Base-by-base conservation (phyloP, 1,140 invertebrate species). In the Caenorhabditis brenneri region DNA sequence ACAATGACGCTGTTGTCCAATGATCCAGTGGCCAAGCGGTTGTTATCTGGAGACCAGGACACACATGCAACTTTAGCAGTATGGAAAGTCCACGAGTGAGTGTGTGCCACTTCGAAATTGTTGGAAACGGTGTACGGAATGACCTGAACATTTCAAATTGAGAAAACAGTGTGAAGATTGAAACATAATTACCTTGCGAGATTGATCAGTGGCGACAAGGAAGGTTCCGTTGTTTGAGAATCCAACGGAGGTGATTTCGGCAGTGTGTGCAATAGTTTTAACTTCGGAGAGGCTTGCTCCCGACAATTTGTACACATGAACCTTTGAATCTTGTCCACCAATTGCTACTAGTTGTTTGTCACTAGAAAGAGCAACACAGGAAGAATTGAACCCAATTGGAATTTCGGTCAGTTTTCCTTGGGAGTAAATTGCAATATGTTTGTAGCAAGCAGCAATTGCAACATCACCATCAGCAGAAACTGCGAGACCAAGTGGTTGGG, bases 61-160 rank as follows among this genome's bases (percentile, higher is more conserved):
- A 97, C 94, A 89, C 94, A 95, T 24, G 65, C 65, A 2, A 82
- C 81, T 87, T 95, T 93, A 12, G 96, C 97, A 90, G 95, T 96
- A 91, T 99, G 97, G 93, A 96, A 96, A 87, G 96, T 95, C 96
- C 96, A 98, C 92, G 97, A 96, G 46, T 91, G 91, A n/a, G 88
- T 88, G n/a, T 90, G 88, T 7, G 87, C 87, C 15, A 83, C 29
- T 48, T 85, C 88, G 80, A 87, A 90, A 31, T 89, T 84, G 49
- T 84, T 79, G 24, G 78, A 83, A 16, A 89, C 84, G 9, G 42
- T 27, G 74, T 90, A 90, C 15, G 90, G 89, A 33, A 91, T 83
- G 7, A 89, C 88, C 84, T 89, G 65, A 60, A 84, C 16, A 36
- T 65, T 39, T n/a, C n/a, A 36, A 5, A 36, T n/a, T 36, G 19